phyloP scores from a whole-genome alignment of 2,797 vertebrate species.

The Brotogeris chrysoptera region DNA sequence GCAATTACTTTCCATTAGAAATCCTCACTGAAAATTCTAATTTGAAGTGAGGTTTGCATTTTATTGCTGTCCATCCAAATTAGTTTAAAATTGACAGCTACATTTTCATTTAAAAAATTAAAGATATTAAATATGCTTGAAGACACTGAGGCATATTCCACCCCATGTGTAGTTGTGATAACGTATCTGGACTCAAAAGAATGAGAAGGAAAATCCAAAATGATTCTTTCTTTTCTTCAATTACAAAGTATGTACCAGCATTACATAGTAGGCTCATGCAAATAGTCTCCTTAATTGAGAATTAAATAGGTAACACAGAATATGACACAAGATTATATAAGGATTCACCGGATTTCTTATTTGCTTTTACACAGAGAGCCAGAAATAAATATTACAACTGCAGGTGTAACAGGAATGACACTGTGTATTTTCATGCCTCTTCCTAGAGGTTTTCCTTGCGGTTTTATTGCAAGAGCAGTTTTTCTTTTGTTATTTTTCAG shows the following conservation, averaged over 20 bases:
- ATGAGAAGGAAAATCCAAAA: not conserved
- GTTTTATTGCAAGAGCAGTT: not conserved
- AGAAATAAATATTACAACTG: not conserved
- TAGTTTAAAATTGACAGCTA: conserved; percentile 87
- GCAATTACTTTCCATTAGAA: conserved; percentile 88
- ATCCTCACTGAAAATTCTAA: conserved; percentile 85
- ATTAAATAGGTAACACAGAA: conserved; percentile 8
- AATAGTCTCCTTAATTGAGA: conserved; percentile 19
- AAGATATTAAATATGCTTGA: conserved; percentile 77
- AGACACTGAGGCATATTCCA: conserved; percentile 48
- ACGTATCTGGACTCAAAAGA: not conserved
- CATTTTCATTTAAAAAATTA: conserved; percentile 80
- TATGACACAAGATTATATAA: not conserved
- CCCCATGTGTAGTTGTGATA: not conserved
- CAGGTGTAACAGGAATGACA: not conserved
- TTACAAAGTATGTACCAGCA: not conserved
- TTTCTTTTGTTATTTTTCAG: conserved; percentile 52
- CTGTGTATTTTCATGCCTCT: not conserved
- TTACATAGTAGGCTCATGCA: not conserved
- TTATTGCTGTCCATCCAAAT: conserved; percentile 87
- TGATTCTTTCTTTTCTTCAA: not conserved
- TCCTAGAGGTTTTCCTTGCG: conserved; percentile 15
- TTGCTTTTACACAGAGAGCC: not conserved
- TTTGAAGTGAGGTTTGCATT: conserved; percentile 86
- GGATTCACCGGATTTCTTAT: conserved; percentile 1